Base-by-base conservation (phyloP, 1,140 invertebrate species). In the Leptopilina boulardi region DNA sequence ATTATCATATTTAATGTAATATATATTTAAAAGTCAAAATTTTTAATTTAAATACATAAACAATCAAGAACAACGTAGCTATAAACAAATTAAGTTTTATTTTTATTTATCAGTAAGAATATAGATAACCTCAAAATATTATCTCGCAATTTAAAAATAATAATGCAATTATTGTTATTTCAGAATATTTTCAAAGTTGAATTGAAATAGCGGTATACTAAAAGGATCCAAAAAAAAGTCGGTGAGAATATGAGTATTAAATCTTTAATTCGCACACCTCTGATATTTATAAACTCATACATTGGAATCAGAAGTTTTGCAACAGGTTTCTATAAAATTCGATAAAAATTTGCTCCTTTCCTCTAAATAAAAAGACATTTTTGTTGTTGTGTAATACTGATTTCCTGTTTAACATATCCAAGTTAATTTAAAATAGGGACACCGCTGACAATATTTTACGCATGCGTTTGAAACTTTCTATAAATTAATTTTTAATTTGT, bases 181-280 rank as follows among this genome's bases (percentile, higher is more conserved):
- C 34, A 38, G 34, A 38, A 38, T 38, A 38, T 38, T 38, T 2
- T 4, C 34, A 38, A 38, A 38, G 34, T 38, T 38, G 34, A 38
- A 38, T 38, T 38, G 34, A 38, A 38, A 6, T 9, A 38, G 5
- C 34, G 34, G 2, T 38, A 47, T 47, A 47, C 13, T 47, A 3
- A 47, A 15, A 47, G 47, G 47, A 51, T 51, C 47, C 15, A 9
- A 51, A 51, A 51, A 51, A 51, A 51, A 51, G 47, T 51, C n/a
- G 47, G 47, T 51, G 47, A 51, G 47, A 51, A 51, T n/a, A 51
- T 51, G 47, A 51, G 6, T 51, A 51, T 51, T 51, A 51, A 51
- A 51, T 3, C 2, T 18, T 18, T 51, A 51, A 18, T 51, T 5
- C 47, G 47, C 15, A n/a, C 15, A 18, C 4, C 47, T 18, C 47